These are phyloP conservation scores for Rhincodon typus DNA, from an alignment of 2,797 vertebrate genomes.

Conservation along the genomic window DNA sequence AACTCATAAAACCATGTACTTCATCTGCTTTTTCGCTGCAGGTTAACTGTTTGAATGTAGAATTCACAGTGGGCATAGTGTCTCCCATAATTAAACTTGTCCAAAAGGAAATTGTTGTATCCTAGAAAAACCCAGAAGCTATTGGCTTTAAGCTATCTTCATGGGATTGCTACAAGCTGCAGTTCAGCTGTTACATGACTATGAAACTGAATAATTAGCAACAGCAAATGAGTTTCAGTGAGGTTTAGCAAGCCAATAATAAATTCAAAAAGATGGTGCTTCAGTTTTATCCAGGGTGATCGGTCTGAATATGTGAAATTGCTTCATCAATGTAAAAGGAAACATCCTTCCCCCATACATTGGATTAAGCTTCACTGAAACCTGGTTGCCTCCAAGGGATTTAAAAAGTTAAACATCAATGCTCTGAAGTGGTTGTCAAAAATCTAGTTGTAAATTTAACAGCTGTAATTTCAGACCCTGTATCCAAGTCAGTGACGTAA, in stretches of 20 bases:
- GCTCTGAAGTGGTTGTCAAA: background rate
- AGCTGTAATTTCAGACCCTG: background rate
- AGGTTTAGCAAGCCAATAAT: background rate
- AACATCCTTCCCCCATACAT: background rate
- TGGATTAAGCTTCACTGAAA: background rate
- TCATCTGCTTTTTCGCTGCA: background rate
- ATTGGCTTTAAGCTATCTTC: background rate
- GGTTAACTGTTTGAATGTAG: background rate
- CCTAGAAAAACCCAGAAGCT: background rate
- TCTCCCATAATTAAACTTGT: background rate
- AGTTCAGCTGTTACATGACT: background rate
- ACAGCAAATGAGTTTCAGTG: background rate
- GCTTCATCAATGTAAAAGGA: background rate
- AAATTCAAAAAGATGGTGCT: background rate
- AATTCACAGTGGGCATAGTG: background rate
- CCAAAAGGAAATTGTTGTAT: background rate
- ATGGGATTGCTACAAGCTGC: background rate
- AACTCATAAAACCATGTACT: background rate
- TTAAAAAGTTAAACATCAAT: background rate
- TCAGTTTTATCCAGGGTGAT: background rate
- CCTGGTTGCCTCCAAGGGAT: background rate
- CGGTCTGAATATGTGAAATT: background rate
- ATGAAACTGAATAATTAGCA: background rate
- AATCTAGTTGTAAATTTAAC: background rate
- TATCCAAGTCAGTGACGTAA: too few relatives aligned